These are phyloP conservation scores for Poliocrania exsul DNA, from an alignment of 2,797 vertebrate genomes.

Conservation along the genomic window DNA sequence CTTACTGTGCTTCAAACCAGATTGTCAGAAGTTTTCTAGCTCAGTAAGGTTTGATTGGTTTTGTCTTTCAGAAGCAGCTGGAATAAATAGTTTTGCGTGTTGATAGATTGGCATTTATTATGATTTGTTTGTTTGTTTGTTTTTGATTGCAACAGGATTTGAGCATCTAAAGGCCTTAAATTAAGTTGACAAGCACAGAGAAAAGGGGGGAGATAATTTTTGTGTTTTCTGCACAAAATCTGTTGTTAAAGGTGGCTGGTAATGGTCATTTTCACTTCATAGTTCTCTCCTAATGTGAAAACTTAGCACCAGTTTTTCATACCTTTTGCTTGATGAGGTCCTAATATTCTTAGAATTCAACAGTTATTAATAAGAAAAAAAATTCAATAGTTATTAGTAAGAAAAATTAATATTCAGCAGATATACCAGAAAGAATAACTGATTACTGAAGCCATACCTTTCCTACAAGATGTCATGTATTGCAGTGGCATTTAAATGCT, in stretches of 20 bases:
- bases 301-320: neutral
- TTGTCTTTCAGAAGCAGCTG: neutral
- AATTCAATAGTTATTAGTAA: neutral
- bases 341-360: neutral
- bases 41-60: neutral
- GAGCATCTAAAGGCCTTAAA: neutral
- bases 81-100: neutral
- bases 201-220: neutral
- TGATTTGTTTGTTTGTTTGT: neutral
- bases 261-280: neutral
- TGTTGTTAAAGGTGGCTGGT: fast-evolving
- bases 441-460: neutral
- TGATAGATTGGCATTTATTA: neutral
- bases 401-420: neutral
- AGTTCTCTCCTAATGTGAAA: neutral
- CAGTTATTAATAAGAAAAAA: neutral
- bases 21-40: neutral
- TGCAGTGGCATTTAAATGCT: neutral
- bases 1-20: neutral
- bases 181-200: neutral
- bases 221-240: neutral
- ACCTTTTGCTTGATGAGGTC: neutral
- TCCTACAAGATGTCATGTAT: fast-evolving
- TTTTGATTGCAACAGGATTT: neutral
- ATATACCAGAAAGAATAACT: neutral